Evolutionary conservation across 2,888 invertebrate species (phyloP).

Genomic region (Acronicta psi): DNA sequence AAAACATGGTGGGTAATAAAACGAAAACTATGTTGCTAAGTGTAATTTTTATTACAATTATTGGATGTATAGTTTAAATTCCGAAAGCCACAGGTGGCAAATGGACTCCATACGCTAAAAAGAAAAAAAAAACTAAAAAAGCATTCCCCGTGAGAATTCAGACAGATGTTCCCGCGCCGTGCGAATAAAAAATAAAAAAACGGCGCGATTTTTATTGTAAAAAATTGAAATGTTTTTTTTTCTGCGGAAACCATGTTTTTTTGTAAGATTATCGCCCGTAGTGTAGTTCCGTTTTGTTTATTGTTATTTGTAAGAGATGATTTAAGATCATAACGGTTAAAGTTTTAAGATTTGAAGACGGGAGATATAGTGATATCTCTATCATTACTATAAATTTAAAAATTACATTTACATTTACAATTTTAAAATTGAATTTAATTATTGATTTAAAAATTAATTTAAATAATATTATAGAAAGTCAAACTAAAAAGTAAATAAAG

Average conservation of each 20-base stretch:
- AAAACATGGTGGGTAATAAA: too few species aligned
- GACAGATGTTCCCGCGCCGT: constrained; percentile 22
- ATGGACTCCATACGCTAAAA: constrained; percentile 3
- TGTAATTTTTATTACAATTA: too few species aligned
- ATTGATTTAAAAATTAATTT: too few species aligned
- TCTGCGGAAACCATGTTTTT: constrained; percentile 16
- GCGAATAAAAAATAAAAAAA: constrained; percentile 22
- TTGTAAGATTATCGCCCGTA: neutral
- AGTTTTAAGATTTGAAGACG: neutral
- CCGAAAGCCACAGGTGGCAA: constrained; percentile 16
- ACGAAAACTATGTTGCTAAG: too few species aligned
- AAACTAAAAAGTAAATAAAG: too few species aligned
- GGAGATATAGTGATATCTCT: neutral
- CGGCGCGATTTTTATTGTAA: neutral
- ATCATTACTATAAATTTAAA: neutral
- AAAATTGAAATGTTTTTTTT: constrained; percentile 7
- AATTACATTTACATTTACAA: too few species aligned
- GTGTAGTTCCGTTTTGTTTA: constrained; percentile 5
- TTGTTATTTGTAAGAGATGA: constrained; percentile 3
- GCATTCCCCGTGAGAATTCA: constrained; percentile 18
- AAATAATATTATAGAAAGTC: too few species aligned
- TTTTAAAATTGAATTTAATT: too few species aligned
- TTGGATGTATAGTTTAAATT: too few species aligned
- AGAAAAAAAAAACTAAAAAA: constrained; percentile 17
- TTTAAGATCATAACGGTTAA: constrained; percentile 9